Evolutionary conservation across 2,888 invertebrate species (phyloP).

Genomic region (Tryphoninae sp.): DNA sequence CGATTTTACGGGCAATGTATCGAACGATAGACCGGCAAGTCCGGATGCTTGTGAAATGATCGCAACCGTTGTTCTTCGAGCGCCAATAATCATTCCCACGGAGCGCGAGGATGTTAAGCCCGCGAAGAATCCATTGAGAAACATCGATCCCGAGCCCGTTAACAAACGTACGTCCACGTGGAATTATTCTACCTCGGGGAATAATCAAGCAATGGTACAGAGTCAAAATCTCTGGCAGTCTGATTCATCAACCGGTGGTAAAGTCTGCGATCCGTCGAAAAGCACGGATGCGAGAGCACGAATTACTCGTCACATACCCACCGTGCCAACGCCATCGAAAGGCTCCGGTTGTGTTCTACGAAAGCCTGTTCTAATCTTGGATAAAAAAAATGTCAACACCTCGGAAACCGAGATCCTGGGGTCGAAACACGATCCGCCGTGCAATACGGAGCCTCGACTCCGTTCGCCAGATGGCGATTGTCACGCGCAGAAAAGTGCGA

Average conservation of each 20-base stretch:
- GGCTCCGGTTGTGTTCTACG: constrained; percentile 68
- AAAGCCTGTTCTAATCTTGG: constrained; percentile 69
- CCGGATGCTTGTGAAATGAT: constrained; percentile 70
- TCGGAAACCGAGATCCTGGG: constrained; percentile 56
- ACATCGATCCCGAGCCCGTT: constrained; percentile 49
- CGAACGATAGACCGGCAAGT: constrained; percentile 70
- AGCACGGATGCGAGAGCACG: constrained; percentile 49
- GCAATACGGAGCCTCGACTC: constrained; percentile 65
- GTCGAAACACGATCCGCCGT: constrained; percentile 63
- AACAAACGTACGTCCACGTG: constrained; percentile 34
- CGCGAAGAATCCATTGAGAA: constrained; percentile 49
- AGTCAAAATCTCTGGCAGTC: constrained; percentile 61
- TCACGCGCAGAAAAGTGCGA: constrained; percentile 60
- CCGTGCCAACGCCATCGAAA: constrained; percentile 72
- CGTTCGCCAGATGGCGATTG: constrained; percentile 72
- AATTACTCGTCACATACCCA: constrained; percentile 70
- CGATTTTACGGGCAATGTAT: constrained; percentile 60
- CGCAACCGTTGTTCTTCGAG: constrained; percentile 62
- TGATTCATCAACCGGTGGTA: constrained; percentile 37
- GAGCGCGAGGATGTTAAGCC: constrained; percentile 64
- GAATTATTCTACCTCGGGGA: constrained; percentile 38
- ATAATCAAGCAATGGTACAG: constrained; percentile 3
- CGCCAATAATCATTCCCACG: constrained; percentile 73
- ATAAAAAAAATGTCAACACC: constrained; percentile 66
- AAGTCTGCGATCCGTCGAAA: constrained; percentile 20